Base-by-base conservation (phyloP, 2,888 invertebrate species). In the Cephonodes hylas region DNA sequence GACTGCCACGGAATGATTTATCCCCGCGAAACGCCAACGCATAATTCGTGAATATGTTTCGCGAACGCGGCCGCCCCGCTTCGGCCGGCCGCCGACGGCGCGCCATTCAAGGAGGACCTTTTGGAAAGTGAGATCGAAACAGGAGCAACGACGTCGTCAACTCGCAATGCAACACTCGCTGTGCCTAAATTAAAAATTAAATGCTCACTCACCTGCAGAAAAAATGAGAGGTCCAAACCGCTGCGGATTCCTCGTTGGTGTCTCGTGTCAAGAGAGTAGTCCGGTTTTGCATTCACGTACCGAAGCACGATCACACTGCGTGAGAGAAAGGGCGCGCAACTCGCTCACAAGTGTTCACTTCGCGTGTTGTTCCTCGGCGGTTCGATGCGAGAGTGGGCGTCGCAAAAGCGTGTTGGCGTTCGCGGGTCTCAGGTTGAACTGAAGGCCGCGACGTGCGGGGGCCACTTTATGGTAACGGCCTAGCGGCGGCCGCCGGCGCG, bases 231-330 rank as follows among this genome's bases (percentile, higher is more conserved):
- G 74, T 83, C 82, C 81, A 74, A 77, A 67, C 70, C 73, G 81
- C 69, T 72, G 79, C 71, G 80, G 86, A 81, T 85, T 84, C 84
- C 83, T 81, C 71, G 75, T 73, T 73, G 81, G 67, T 80, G 79
- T 84, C 81, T 85, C 74, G 83, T 86, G 81, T 82, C 76, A 85
- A 85, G 85, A 86, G 85, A 86, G 84, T 79, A 86, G 88, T 90
- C 90, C 91, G 91, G 88, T 88, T 91, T 89, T 83, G 89, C 86
- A 91, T 89, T 88, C 90, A 91, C 88, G 89, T 89, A 86, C 86
- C 86, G 85, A 82, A 83, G 85, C 89, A 91, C 91, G 89, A 87
- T 83, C 84, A 85, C 89, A 85, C 85, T 86, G 89, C 89, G 89
- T 86, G 89, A 91, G 91, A 91, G 91, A 91, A 91, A 91, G 91